These are phyloP conservation scores for Drosophila colorata DNA, from an alignment of 2,888 invertebrate genomes.

Conservation along the genomic window DNA sequence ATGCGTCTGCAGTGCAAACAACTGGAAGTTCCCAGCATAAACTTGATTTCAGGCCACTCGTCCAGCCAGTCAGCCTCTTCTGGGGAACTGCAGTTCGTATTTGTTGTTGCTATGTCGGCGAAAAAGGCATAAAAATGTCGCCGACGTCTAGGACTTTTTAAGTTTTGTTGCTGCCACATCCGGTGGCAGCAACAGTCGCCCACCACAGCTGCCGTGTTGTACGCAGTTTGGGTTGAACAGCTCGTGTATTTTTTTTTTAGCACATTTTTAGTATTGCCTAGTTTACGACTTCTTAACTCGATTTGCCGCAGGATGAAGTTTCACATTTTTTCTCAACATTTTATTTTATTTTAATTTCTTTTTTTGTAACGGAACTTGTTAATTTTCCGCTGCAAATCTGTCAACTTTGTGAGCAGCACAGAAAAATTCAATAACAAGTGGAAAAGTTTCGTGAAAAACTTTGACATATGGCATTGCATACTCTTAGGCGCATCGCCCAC, in stretches of 20 bases:
- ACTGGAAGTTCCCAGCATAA: slow-evolving; percentile 56
- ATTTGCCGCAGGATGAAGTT: slow-evolving; percentile 73
- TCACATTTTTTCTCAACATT: slow-evolving; percentile 35
- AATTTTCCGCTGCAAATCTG: slow-evolving; percentile 81
- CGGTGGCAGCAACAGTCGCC: slow-evolving; percentile 10
- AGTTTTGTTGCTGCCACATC: slow-evolving; percentile 55
- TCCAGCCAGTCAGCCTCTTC: not conserved
- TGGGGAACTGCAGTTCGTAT: slow-evolving; percentile 1
- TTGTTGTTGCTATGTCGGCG: slow-evolving; percentile 34
- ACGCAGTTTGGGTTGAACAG: slow-evolving; percentile 26
- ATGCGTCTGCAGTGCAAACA: slow-evolving; percentile 63
- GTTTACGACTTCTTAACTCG: slow-evolving; percentile 78
- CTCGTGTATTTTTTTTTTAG: slow-evolving; percentile 46
- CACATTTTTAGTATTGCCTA: slow-evolving; percentile 70
- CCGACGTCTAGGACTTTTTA: slow-evolving; percentile 59
- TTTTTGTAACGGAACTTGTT: slow-evolving; percentile 67
- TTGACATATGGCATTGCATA: slow-evolving; percentile 53
- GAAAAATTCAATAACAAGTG: slow-evolving; percentile 63
- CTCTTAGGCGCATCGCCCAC: slow-evolving; percentile 45
- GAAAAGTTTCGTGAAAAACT: slow-evolving; percentile 52
- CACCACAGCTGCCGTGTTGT: slow-evolving; percentile 31
- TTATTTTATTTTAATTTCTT: slow-evolving; percentile 21
- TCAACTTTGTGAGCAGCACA: slow-evolving; percentile 57
- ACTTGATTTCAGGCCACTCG: slow-evolving; percentile 40
- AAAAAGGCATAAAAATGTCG: slow-evolving; percentile 61